A percentile compares a stretch with the other conserved stretches of the same genome.
These are phyloP conservation scores for Sibirionetta formosa DNA, from an alignment of 2,797 vertebrate genomes.

Conservation along the genomic window DNA sequence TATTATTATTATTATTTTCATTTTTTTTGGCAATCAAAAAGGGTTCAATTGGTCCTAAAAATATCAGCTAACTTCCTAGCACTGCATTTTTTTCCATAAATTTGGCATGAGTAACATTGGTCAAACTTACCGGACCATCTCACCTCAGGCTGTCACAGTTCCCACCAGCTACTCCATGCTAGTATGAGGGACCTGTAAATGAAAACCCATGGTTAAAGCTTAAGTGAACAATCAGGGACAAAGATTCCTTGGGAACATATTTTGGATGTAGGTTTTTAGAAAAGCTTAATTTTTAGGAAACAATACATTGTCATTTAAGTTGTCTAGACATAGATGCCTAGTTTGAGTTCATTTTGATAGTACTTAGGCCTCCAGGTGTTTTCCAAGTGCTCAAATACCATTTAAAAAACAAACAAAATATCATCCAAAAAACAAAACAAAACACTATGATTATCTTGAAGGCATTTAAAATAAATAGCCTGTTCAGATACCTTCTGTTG, in stretches of 20 bases:
- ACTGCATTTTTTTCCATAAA: neutral
- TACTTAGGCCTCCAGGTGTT: neutral
- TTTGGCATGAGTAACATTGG: neutral
- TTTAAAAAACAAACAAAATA: fast-evolving
- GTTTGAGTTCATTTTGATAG: constrained; percentile 1
- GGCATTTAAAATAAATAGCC: neutral
- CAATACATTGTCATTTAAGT: neutral
- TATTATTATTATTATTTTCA: too few species aligned
- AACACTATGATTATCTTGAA: neutral
- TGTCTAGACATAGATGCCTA: constrained; percentile 28
- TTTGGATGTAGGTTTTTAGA: neutral
- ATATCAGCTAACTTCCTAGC: neutral
- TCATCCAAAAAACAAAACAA: fast-evolving
- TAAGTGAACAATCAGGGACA: neutral
- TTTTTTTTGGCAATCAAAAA: neutral
- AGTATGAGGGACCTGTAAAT: neutral
- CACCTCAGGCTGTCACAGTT: neutral
- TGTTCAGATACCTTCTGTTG: neutral
- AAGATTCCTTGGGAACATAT: neutral
- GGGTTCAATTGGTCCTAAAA: neutral
- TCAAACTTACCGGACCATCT: neutral
- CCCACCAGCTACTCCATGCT: neutral
- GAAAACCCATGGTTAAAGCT: neutral
- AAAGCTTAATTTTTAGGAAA: constrained; percentile 9
- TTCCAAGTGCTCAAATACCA: neutral